A percentile compares a stretch with the other conserved stretches of the same genome.
These are phyloP conservation scores for Eupithecia dodoneata DNA, from an alignment of 2,888 invertebrate species.

Conservation along the genomic window DNA sequence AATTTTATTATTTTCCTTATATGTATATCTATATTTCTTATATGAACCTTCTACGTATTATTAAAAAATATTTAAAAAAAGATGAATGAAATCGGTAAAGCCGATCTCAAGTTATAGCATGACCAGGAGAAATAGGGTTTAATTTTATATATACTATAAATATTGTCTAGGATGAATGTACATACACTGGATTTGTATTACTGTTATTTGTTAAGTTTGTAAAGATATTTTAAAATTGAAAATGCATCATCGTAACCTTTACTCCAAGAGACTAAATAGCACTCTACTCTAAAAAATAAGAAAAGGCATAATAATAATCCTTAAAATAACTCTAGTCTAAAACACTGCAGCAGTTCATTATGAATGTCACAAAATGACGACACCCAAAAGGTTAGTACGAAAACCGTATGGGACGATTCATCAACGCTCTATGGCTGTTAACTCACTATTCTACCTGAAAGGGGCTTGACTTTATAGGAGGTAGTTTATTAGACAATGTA, in stretches of 20 bases:
- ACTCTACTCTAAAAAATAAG: neutral
- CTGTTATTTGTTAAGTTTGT: too few relatives aligned
- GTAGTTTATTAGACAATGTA: conserved; percentile 45
- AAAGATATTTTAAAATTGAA: too few relatives aligned
- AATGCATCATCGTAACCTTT: neutral
- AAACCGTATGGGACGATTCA: conserved; percentile 67
- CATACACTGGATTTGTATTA: too few relatives aligned
- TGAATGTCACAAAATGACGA: conserved; percentile 22
- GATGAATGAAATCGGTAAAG: too few relatives aligned
- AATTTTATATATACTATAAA: too few relatives aligned
- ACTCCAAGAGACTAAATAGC: neutral
- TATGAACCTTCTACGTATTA: too few relatives aligned
- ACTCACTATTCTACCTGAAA: conserved; percentile 53
- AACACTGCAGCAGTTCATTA: conserved; percentile 17
- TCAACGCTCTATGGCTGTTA: conserved; percentile 58
- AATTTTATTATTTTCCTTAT: too few relatives aligned
- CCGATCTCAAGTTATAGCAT: too few relatives aligned
- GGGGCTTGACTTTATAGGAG: conserved; percentile 44
- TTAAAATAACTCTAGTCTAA: neutral
- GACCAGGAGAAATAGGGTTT: too few relatives aligned
- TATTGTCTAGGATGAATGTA: too few relatives aligned
- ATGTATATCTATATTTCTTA: too few relatives aligned
- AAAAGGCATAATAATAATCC: neutral
- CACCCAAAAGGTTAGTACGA: conserved; percentile 56
- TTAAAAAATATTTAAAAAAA: too few relatives aligned